These are phyloP conservation scores for Catharus ustulatus DNA, from an alignment of 2,797 vertebrate genomes.

Conservation along the genomic window DNA sequence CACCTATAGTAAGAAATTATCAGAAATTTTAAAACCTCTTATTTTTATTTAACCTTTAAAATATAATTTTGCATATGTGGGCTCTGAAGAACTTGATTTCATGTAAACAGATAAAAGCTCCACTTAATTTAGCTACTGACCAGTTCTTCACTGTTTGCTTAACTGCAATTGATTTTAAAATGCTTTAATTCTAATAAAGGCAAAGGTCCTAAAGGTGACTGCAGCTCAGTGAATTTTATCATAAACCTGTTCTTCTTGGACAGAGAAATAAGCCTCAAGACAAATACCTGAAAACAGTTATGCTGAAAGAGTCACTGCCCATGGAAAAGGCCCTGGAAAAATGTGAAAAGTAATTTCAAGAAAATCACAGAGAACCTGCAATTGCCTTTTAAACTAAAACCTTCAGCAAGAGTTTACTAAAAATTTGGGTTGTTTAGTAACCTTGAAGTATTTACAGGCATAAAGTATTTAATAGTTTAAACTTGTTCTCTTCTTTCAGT, in stretches of 20 bases:
- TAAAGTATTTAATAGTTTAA: not conserved
- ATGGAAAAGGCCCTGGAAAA: not conserved
- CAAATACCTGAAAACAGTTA: not conserved
- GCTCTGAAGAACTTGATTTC: not conserved
- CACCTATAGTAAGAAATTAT: not conserved
- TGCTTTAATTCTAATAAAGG: not conserved
- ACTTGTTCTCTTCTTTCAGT: not conserved
- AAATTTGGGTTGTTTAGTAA: not conserved
- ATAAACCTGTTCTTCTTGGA: not conserved
- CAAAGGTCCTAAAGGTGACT: not conserved
- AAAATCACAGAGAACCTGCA: not conserved
- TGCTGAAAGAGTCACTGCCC: not conserved
- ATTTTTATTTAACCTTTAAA: not conserved
- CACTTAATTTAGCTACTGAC: not conserved
- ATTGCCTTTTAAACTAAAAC: not conserved
- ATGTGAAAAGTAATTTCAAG: not conserved
- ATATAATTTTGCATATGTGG: not conserved
- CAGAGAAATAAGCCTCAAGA: not conserved
- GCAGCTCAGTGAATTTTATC: not conserved
- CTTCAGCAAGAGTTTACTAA: not conserved
- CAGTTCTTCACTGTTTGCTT: not conserved
- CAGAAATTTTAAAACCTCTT: not conserved
- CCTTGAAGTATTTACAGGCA: not conserved
- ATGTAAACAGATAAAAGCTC: not conserved
- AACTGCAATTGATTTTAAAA: not conserved